Percentiles rank a stretch among this genome's conserved stretches.
Evolutionary conservation across 2,113 vertebrate species (phyloP).

Genomic region (Oncorhynchus clarkii): DNA sequence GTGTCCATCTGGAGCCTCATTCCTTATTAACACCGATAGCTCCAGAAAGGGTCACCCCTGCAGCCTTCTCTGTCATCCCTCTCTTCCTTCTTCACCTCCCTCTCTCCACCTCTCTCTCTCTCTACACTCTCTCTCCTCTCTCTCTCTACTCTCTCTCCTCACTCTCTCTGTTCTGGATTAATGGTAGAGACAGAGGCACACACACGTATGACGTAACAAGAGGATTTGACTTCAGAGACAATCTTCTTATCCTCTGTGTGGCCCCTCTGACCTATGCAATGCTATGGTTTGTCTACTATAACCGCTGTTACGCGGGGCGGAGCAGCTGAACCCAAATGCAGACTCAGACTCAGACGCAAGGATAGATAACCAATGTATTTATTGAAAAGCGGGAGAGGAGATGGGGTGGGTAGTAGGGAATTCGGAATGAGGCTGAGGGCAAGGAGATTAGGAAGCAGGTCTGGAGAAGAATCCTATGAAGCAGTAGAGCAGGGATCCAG

Average conservation of each 20-base stretch:
- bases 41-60: constrained; percentile 42
- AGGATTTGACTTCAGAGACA: constrained; percentile 54
- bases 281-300: constrained; percentile 43
- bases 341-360: too few relatives aligned
- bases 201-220: constrained; percentile 45
- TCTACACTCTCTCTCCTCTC: not conserved
- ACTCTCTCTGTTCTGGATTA: not conserved
- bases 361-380: too few relatives aligned
- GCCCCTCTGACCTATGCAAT: constrained; percentile 46
- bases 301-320: constrained; percentile 3
- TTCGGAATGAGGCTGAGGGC: too few relatives aligned
- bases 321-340: too few relatives aligned
- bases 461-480: too few relatives aligned
- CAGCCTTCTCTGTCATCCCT: constrained; percentile 15
- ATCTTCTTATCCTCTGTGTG: constrained; percentile 4
- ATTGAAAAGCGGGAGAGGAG: too few relatives aligned
- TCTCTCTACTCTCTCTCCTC: not conserved
- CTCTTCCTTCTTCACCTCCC: not conserved
- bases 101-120: not conserved
- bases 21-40: constrained; percentile 54
- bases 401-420: too few relatives aligned
- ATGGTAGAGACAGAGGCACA: constrained; percentile 7
- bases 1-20: constrained; percentile 38
- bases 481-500: too few relatives aligned
- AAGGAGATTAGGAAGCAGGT: too few relatives aligned